Conservation (phyloP, 2,888 invertebrate species). For the Mylabris sibirica region DNA sequence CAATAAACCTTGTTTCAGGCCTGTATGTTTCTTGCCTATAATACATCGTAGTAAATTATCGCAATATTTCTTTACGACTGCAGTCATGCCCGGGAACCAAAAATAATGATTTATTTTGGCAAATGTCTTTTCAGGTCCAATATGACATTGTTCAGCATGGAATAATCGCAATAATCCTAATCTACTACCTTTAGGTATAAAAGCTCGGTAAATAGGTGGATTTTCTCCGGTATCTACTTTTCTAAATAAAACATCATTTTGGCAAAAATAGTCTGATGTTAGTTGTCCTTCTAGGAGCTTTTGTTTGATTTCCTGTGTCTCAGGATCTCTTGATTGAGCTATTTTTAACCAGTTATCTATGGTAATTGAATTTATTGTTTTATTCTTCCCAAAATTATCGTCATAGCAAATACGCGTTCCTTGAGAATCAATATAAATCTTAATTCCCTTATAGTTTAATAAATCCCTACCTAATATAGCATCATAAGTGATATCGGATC, state of each 20-base stretch:
- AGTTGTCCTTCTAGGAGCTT: conserved; percentile 4
- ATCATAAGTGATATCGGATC: too few species aligned
- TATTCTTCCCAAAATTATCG: not conserved
- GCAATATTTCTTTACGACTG: conserved; percentile 27
- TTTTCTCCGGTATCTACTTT: conserved; percentile 26
- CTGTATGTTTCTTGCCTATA: conserved; percentile 3
- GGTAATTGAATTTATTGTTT: not conserved
- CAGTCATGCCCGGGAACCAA: conserved; percentile 26
- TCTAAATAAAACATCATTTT: conserved; percentile 26
- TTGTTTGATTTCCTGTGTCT: conserved; percentile 2
- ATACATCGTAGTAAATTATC: conserved; percentile 20
- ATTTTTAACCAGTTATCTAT: not conserved
- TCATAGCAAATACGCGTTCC: conserved; percentile 8
- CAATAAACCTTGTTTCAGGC: conserved; percentile 16
- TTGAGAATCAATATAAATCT: not conserved
- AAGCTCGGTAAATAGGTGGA: conserved; percentile 24
- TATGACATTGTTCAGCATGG: conserved; percentile 34
- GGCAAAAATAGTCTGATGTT: conserved; percentile 23
- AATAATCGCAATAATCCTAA: conserved; percentile 31
- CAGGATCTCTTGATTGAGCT: not conserved
- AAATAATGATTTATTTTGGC: conserved; percentile 28
- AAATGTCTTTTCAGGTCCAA: conserved; percentile 29
- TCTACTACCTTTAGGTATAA: conserved; percentile 32
- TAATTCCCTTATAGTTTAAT: conserved; percentile 14
- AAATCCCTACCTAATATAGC: conserved; percentile 23